Evolutionary conservation across 2,113 vertebrate species (phyloP).

Genomic region (Mustelus asterias): DNA sequence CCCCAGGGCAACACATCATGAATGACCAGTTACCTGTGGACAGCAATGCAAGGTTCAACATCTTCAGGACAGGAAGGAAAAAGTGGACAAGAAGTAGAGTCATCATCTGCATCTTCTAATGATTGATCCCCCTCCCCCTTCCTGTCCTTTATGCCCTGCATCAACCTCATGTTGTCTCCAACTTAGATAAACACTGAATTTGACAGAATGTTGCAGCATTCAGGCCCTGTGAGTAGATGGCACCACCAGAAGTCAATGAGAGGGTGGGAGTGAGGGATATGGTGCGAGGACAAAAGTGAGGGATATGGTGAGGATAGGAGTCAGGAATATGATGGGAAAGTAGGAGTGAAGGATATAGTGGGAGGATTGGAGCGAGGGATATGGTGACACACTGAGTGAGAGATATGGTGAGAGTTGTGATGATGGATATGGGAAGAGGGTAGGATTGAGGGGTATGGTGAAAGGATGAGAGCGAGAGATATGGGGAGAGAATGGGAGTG

Average conservation of each 20-base stretch:
- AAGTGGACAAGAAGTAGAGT: background rate
- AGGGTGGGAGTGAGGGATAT: no score
- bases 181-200: background rate
- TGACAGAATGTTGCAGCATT: background rate
- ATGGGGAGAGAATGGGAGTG: no score
- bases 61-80: background rate
- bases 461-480: no score
- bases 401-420: no score
- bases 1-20: background rate
- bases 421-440: background rate
- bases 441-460: no score
- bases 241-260: background rate
- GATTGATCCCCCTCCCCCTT: background rate
- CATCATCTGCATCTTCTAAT: background rate
- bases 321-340: no score
- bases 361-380: no score
- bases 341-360: no score
- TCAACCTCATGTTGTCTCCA: background rate
- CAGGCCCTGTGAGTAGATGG: background rate
- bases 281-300: background rate
- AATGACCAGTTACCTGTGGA: slow-evolving; percentile 2
- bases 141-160: background rate
- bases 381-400: no score
- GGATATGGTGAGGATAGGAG: no score
- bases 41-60: background rate